phyloP scores from a whole-genome alignment of 2,113 vertebrate species.

The Dipodomys ordii region DNA sequence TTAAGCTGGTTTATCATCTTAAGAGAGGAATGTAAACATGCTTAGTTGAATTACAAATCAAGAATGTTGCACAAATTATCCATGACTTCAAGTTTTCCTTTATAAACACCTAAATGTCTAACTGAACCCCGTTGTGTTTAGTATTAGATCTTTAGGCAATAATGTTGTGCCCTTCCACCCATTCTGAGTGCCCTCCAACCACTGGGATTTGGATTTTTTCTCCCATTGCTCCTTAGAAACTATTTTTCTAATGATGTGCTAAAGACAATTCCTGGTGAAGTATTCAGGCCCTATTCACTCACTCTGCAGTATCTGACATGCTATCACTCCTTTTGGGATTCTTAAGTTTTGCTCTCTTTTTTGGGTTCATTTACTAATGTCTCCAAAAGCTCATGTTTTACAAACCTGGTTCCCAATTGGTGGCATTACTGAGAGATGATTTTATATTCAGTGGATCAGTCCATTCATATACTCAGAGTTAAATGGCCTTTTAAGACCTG shows the following conservation, averaged over 20 bases:
- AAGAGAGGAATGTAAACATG: conserved; percentile 26
- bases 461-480: background rate
- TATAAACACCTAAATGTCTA: background rate
- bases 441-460: background rate
- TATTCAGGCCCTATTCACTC: background rate
- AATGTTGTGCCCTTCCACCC: background rate
- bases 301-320: background rate
- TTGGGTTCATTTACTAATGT: background rate
- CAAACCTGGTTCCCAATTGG: background rate
- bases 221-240: background rate
- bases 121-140: background rate
- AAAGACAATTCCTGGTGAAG: background rate
- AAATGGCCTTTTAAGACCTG: background rate
- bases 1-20: conserved; percentile 16
- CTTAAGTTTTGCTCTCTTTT: background rate
- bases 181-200: background rate
- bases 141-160: background rate
- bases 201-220: background rate
- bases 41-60: conserved; percentile 46
- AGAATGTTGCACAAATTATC: background rate
- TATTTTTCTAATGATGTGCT: background rate
- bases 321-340: background rate
- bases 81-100: background rate
- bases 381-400: background rate
- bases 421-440: background rate